Conservation (phyloP, 2,888 invertebrate genomes). For the Beris morrisii region DNA sequence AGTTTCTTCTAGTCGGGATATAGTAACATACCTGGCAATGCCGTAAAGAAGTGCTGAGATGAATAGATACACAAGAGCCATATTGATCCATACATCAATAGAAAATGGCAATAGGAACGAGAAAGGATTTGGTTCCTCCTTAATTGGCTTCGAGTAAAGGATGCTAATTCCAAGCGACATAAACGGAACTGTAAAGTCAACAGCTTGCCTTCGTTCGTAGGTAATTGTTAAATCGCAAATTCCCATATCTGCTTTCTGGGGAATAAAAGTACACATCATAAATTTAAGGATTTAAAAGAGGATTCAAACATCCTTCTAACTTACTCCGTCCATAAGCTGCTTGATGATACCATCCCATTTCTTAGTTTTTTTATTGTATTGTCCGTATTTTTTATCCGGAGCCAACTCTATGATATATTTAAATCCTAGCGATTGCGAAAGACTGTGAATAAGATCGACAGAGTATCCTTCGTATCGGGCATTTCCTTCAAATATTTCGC, state of each 20-base stretch:
- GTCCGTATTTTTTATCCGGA: conserved; percentile 71
- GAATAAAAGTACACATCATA: neutral
- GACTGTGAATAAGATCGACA: conserved; percentile 82
- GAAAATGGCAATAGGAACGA: conserved; percentile 88
- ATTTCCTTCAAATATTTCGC: conserved; percentile 68
- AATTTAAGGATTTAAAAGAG: neutral
- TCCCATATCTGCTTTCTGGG: conserved; percentile 75
- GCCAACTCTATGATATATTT: conserved; percentile 73
- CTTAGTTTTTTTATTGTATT: conserved; percentile 67
- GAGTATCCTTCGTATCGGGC: conserved; percentile 86
- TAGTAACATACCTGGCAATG: conserved; percentile 65
- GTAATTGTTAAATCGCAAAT: conserved; percentile 96
- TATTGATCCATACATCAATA: conserved; percentile 86
- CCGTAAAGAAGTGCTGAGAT: conserved; percentile 81
- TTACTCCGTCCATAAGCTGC: conserved; percentile 73
- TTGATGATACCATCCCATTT: conserved; percentile 80
- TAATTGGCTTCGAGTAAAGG: conserved; percentile 76
- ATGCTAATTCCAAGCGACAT: conserved; percentile 96
- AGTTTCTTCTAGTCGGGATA: too few relatives aligned
- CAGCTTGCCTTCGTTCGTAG: conserved; percentile 80
- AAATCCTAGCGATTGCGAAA: conserved; percentile 70
- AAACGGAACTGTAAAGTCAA: conserved; percentile 96
- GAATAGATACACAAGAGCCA: conserved; percentile 81
- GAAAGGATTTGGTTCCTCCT: conserved; percentile 79
- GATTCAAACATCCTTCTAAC: conserved; percentile 42